phyloP scores from a whole-genome alignment of 2,113 vertebrate genomes.

The Camelus dromedarius region DNA sequence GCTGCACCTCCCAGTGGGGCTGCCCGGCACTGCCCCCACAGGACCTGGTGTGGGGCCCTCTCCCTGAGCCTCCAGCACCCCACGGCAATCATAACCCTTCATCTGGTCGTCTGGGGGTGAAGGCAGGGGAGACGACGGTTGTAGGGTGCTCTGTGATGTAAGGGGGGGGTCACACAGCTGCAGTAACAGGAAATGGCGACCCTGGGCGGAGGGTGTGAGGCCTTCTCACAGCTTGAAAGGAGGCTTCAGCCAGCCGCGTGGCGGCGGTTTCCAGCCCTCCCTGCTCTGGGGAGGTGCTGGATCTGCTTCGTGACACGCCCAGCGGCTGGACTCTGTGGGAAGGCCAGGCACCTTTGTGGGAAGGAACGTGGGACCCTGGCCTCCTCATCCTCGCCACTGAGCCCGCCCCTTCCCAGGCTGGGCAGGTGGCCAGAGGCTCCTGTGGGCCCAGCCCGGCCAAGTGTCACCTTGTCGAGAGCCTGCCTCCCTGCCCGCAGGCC shows the following conservation, averaged over 20 bases:
- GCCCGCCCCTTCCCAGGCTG: neutral
- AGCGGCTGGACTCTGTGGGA: neutral
- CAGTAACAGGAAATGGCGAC: neutral
- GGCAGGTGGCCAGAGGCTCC: neutral
- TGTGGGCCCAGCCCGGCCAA: conserved; percentile 14
- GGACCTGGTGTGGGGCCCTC: neutral
- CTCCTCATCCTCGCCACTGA: neutral
- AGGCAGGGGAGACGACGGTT: neutral
- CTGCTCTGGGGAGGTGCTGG: neutral
- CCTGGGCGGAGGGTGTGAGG: neutral
- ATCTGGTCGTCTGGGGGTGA: neutral
- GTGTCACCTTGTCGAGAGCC: conserved; percentile 36
- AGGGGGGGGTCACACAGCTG: neutral
- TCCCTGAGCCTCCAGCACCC: neutral
- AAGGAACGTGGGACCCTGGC: neutral
- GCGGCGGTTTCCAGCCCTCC: too few species aligned
- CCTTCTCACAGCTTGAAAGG: neutral
- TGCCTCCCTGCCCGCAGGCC: conserved; percentile 40
- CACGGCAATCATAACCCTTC: neutral
- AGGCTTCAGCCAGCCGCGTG: neutral
- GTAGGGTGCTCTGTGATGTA: neutral
- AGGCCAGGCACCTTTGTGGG: neutral
- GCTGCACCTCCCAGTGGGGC: neutral
- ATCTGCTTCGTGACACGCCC: neutral
- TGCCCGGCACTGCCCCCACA: neutral